Evolutionary conservation across 2,113 vertebrate species (phyloP).

Genomic region (Rutilus rutilus): DNA sequence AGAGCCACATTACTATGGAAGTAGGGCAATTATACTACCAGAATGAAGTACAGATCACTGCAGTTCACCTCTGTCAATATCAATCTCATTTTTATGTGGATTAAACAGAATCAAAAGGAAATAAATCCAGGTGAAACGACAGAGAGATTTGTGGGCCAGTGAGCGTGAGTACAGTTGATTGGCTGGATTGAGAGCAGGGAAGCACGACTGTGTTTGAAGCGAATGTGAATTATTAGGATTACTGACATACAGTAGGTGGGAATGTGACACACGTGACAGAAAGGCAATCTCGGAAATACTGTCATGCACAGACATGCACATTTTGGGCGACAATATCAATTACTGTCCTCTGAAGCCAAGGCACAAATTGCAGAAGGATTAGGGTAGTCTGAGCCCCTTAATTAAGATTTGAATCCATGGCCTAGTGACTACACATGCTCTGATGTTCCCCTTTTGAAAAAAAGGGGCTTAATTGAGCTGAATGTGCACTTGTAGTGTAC

Average conservation of each 20-base stretch:
- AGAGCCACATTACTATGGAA: neutral
- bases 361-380: neutral
- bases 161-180: conserved; percentile 20
- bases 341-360: neutral
- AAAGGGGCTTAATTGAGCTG: too few species aligned
- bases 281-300: neutral
- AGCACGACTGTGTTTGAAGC: neutral
- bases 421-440: neutral
- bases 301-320: neutral
- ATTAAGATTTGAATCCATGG: neutral
- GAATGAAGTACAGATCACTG: neutral
- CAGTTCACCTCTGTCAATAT: neutral
- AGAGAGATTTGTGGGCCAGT: conserved; percentile 15
- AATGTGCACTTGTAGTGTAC: neutral
- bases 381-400: neutral
- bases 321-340: neutral
- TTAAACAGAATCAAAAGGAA: conserved; percentile 27
- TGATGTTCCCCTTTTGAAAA: too few species aligned
- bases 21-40: neutral
- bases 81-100: conserved; percentile 18
- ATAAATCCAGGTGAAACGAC: conserved; percentile 20
- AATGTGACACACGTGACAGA: conserved; percentile 28
- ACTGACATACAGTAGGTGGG: conserved; percentile 3
- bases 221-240: conserved; percentile 28
- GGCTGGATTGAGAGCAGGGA: conserved; percentile 28